These are phyloP conservation scores for Tamias sibiricus DNA, from an alignment of 2,113 vertebrate species.

Conservation along the genomic window DNA sequence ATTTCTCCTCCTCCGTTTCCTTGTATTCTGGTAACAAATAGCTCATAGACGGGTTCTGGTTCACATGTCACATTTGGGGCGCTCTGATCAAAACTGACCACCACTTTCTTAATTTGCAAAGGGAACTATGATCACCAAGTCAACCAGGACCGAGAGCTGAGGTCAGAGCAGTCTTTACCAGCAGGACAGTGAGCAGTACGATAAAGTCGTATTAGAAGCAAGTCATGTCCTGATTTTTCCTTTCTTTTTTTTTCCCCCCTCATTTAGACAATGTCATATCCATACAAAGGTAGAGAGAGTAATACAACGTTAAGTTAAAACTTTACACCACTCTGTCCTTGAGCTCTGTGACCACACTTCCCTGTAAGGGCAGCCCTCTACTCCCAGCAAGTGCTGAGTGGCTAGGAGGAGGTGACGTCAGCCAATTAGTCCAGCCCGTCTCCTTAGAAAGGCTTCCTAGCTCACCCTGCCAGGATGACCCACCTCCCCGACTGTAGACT, in stretches of 20 bases:
- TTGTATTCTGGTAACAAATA: neutral
- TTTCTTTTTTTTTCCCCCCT: neutral
- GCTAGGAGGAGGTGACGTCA: neutral
- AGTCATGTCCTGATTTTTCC: too few species aligned
- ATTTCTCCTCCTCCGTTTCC: neutral
- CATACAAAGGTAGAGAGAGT: neutral
- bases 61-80: neutral
- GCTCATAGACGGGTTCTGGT: neutral
- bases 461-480: neutral
- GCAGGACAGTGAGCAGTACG: neutral
- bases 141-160: neutral
- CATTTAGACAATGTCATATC: neutral
- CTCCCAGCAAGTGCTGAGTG: too few species aligned
- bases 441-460: neutral
- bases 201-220: neutral
- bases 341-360: neutral
- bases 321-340: neutral
- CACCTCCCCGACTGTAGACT: too few species aligned
- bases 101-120: neutral
- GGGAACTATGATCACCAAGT: neutral
- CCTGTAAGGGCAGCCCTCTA: neutral
- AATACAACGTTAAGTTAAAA: neutral
- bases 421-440: neutral
- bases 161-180: neutral
- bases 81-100: neutral